Evolutionary conservation across 2,888 invertebrate species (phyloP).

Genomic region (Acheta domesticus): DNA sequence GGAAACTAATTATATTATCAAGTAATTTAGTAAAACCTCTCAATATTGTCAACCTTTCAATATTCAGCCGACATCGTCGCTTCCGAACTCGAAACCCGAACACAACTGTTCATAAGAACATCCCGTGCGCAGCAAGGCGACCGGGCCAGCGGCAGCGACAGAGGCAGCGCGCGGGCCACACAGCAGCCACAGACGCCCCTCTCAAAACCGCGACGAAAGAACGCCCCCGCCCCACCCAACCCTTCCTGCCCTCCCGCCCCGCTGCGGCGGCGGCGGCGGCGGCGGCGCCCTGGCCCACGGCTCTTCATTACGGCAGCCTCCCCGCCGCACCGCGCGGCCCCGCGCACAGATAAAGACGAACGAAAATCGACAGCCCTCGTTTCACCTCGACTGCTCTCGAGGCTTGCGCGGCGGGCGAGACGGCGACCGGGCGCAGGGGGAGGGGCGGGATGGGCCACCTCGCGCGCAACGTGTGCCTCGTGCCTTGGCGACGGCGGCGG

Average conservation of each 20-base stretch:
- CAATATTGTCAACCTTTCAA: too few relatives aligned
- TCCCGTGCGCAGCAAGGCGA: slow-evolving; percentile 9
- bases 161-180: neutral
- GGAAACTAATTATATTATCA: too few relatives aligned
- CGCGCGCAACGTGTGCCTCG: neutral
- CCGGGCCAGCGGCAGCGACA: slow-evolving; percentile 27
- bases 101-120: too few relatives aligned
- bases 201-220: neutral
- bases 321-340: neutral
- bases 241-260: slow-evolving; percentile 33
- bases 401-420: neutral
- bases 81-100: too few relatives aligned
- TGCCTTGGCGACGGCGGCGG: too few relatives aligned
- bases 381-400: neutral
- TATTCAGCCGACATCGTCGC: too few relatives aligned
- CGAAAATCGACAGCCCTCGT: slow-evolving; percentile 7
- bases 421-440: neutral
- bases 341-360: neutral
- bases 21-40: too few relatives aligned
- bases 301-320: neutral
- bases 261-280: neutral
- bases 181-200: slow-evolving; percentile 1
- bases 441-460: neutral
- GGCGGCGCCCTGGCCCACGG: neutral
- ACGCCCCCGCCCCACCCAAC: slow-evolving; percentile 23